Base-by-base conservation (phyloP, 1,140 invertebrate species). In the Scaptomyza pallida region DNA sequence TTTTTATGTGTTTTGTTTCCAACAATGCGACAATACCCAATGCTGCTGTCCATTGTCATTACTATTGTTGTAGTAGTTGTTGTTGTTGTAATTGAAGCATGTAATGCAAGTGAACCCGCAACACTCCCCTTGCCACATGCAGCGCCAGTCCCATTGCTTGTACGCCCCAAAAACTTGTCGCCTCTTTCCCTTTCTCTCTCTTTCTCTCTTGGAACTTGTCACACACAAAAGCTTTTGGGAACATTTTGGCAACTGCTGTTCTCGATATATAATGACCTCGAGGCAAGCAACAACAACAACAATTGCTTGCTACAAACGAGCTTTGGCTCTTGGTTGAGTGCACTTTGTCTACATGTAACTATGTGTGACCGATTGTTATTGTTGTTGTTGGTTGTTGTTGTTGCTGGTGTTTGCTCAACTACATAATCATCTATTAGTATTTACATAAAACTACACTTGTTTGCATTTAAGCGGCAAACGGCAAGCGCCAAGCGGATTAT, bases 201-300 rank as follows among this genome's bases (percentile, higher is more conserved):
- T n/a, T 1, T 12, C 41, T 9, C 54, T 16, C 56, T 33, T 16
- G 59, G 33, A 72, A 81, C 79, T 78, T 86, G 82, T 86, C 81
- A 81, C 64, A 81, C 61, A 86, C 82, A 78, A 86, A 83, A 81
- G 80, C 80, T 73, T 85, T 86, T 80, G 81, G 81, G 82, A 86
- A 81, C 81, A 86, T 86, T 86, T 86, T 78, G 82, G 81, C 82
- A 83, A 88, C 73, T 86, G 82, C 82, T 86, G 81, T 86, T 86
- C 76, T 86, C 82, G 77, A 88, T 88, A 88, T 86, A 88, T 86
- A 86, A 86, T 86, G 81, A 86, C 82, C 81, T 88, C 81, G 85
- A 86, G 81, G 81, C 81, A 81, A 74, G n/a, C 69, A 65, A 68
- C 78, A 75, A 71, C 40, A 33, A 59, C 56, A 59, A 35, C 19